A percentile compares a stretch with the other conserved stretches of the same genome.
phyloP scores from a whole-genome alignment of 2,797 vertebrate genomes.

The Saxicola maurus region DNA sequence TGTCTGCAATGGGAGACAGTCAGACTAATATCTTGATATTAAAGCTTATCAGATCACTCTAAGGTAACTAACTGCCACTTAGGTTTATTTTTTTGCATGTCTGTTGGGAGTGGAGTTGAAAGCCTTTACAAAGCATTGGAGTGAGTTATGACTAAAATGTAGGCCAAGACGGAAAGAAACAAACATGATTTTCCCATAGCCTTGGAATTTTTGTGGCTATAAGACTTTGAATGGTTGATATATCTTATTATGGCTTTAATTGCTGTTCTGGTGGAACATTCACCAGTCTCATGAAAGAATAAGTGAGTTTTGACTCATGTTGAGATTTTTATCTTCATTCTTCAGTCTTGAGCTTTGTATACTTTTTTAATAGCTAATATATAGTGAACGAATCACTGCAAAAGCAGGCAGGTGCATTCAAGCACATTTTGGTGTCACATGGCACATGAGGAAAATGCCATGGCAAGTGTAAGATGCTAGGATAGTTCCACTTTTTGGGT shows the following conservation, averaged over 20 bases:
- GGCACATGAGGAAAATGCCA: background rate
- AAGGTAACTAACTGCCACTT: background rate
- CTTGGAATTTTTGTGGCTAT: background rate
- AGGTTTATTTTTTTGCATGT: background rate
- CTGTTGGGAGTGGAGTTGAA: background rate
- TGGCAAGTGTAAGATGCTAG: background rate
- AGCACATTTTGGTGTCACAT: background rate
- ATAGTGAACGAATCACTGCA: background rate
- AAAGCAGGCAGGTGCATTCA: background rate
- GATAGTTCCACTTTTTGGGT: background rate
- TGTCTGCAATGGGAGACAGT: background rate
- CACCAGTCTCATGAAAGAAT: background rate
- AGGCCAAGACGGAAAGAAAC: background rate
- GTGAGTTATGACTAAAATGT: background rate
- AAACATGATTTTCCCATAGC: accelerated
- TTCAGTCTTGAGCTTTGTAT: background rate
- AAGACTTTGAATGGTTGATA: background rate
- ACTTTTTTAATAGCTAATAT: background rate
- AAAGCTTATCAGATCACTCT: background rate
- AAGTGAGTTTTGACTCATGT: background rate
- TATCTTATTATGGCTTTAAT: background rate
- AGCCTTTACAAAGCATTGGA: background rate
- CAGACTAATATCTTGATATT: background rate
- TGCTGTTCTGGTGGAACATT: background rate
- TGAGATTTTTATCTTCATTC: background rate